A percentile compares a stretch with the other conserved stretches of the same genome.
phyloP scores from a whole-genome alignment of 2,113 vertebrate species.

The Catharus bicknelli region DNA sequence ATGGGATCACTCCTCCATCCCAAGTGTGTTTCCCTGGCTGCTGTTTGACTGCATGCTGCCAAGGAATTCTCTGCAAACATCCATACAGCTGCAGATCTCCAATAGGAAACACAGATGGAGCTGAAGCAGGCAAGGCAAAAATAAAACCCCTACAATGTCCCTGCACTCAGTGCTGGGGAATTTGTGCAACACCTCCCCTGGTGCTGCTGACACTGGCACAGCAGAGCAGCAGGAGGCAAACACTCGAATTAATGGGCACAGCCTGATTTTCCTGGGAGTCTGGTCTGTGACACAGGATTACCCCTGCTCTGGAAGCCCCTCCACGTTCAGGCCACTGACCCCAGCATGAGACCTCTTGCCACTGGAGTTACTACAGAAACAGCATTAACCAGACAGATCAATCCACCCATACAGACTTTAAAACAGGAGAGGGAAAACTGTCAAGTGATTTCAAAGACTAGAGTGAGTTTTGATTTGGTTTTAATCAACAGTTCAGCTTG shows the following conservation, averaged over 20 bases:
- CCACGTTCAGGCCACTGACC: fast-evolving
- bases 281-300: neutral
- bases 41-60: neutral
- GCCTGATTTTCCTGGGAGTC: neutral
- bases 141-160: neutral
- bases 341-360: neutral
- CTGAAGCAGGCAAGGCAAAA: neutral
- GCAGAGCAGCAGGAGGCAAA: neutral
- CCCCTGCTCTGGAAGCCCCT: neutral
- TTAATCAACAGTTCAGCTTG: neutral
- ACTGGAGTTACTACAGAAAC: neutral
- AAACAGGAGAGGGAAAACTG: neutral
- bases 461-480: neutral
- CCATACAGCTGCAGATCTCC: neutral
- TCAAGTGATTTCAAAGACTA: neutral
- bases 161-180: neutral
- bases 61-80: neutral
- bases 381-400: neutral
- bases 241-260: fast-evolving
- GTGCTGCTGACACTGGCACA: neutral
- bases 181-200: neutral
- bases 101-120: neutral
- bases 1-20: no score
- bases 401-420: fast-evolving
- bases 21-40: neutral